Percentiles rank a stretch among this genome's conserved stretches.
These are phyloP conservation scores for Engystomops pustulosus DNA, from an alignment of 2,113 vertebrate species.

Conservation along the genomic window DNA sequence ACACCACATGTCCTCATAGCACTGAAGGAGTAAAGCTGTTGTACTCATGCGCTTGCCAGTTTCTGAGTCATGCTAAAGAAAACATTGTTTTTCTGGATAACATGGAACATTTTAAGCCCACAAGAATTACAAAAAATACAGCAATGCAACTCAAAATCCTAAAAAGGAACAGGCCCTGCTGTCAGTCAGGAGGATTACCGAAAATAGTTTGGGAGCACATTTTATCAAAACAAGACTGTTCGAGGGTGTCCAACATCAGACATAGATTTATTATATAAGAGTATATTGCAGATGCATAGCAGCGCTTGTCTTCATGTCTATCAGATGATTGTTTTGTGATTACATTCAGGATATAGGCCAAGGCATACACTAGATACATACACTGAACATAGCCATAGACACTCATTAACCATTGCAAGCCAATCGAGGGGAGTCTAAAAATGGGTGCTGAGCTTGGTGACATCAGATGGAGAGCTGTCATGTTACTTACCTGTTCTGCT, in stretches of 20 bases:
- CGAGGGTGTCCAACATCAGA: background rate
- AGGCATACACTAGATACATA: background rate
- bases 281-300: background rate
- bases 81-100: conserved; percentile 15
- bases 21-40: conserved; percentile 6
- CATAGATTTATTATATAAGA: background rate
- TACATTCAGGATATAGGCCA: no score
- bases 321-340: no score
- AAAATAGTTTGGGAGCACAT: background rate
- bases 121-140: background rate
- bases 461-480: conserved; percentile 9
- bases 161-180: conserved; percentile 2
- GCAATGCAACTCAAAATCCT: background rate
- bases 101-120: conserved; percentile 17
- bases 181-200: background rate
- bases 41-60: background rate
- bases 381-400: background rate
- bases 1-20: conserved; percentile 26
- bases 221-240: background rate
- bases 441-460: background rate
- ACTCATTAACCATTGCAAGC: background rate
- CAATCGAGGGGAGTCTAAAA: no score
- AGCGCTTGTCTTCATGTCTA: background rate
- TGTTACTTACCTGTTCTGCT: conserved; percentile 42
- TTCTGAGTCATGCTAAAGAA: conserved; percentile 31